Evolutionary conservation across 2,888 invertebrate species (phyloP), one percentile per base, ranked within the genome.

Genomic region (Thelaira solivaga): DNA sequence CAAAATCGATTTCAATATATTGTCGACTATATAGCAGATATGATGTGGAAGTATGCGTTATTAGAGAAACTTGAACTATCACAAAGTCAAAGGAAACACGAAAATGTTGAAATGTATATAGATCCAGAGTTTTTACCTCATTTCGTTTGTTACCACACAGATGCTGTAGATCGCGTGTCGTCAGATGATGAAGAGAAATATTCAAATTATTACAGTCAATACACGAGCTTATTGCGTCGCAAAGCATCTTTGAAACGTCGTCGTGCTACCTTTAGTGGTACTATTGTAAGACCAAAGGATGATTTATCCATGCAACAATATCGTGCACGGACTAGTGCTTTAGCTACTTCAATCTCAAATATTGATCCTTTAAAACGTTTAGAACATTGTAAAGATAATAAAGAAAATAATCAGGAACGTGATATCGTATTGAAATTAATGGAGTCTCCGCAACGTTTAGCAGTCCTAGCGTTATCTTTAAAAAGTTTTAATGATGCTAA

Each of bases 391-490:
- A 36, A 45, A 8, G 43, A 2, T 24, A 55, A 24, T 1, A 62
- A 75, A 10, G 51, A 31, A 22, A 55, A 31, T 1, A 22, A 6
- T 4, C 73, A 73, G 6, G 85, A 87, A 49, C 83, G 84, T 2
- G 86, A 88, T 59, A 86, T 89, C 10, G 85, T 89, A 74, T 84
- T 85, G 0, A 87, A 87, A 81, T 93, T 96, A 95, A 86, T 96
- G 62, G 92, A 95, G 7, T 92, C 94, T 29, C 93, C 94, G 0
- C 93, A 93, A 81, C 93, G 93, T 80, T 89, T 96, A 47, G 92
- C 95, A n/a, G 91, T 93, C 39, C 90, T 94, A 85, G 95, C 95
- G 45, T 90, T 96, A 43, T 93, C 94, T 83, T 92, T 92, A 76
- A 92, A 92, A 71, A 93, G 95, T 85, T 93, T 93, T 81, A 90